Conservation (phyloP, 2,888 invertebrate species). For the Drosophila neonasuta region DNA sequence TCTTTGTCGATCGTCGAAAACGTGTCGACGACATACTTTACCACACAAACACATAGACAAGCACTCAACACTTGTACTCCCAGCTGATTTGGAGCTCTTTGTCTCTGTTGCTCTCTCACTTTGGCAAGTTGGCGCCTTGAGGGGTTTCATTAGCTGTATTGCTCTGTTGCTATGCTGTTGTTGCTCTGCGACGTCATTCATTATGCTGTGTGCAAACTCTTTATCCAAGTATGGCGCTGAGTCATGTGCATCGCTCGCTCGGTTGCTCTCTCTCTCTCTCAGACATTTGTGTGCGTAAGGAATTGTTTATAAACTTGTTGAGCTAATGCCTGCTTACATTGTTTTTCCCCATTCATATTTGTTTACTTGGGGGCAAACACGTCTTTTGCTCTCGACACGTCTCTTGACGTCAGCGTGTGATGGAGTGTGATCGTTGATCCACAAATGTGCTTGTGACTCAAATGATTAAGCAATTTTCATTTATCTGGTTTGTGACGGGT, state of each 20-base stretch:
- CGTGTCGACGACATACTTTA: constrained; percentile 44
- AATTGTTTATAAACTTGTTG: constrained; percentile 52
- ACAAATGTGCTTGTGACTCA: constrained; percentile 29
- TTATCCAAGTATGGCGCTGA: constrained; percentile 45
- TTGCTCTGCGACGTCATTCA: constrained; percentile 51
- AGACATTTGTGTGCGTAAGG: constrained; percentile 34
- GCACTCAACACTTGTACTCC: constrained; percentile 12
- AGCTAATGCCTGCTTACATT: constrained; percentile 40
- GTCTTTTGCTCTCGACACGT: background rate
- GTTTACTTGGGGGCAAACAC: constrained; percentile 9
- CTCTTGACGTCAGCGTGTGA: constrained; percentile 38
- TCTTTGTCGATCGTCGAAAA: constrained; percentile 51
- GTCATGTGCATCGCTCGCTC: constrained; percentile 41
- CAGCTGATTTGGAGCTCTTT: constrained; percentile 12
- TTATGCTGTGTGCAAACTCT: constrained; percentile 55
- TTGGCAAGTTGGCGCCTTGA: constrained; percentile 30
- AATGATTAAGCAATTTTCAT: constrained; percentile 2
- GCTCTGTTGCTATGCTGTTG: constrained; percentile 54
- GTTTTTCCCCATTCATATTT: constrained; percentile 14
- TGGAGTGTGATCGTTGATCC: constrained; percentile 19
- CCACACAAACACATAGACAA: constrained; percentile 3
- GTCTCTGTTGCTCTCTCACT: constrained; percentile 12
- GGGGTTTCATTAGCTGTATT: constrained; percentile 38
- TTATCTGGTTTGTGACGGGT: constrained; percentile 28
- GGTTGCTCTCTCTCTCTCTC: background rate